Percentiles rank a stretch among this genome's conserved stretches.
phyloP scores from a whole-genome alignment of 2,113 vertebrate species.

The Psittacara wagleri region DNA sequence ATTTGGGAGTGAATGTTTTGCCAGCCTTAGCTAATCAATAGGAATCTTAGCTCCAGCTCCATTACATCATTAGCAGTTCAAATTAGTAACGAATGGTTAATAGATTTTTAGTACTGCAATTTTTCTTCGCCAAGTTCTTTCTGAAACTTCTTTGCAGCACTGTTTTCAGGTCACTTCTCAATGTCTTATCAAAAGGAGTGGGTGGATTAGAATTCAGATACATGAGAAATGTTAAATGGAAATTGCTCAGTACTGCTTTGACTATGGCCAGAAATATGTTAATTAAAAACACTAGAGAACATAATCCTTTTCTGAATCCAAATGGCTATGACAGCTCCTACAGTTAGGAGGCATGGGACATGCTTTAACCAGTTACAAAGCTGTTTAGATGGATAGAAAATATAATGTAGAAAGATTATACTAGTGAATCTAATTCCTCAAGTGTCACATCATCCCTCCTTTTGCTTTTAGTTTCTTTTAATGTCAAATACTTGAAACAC shows the following conservation, averaged over 20 bases:
- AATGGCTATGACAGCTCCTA: conserved; percentile 36
- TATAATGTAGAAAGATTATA: neutral
- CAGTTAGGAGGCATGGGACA: neutral
- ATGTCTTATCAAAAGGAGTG: conserved; percentile 15
- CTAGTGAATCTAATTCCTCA: conserved; percentile 16
- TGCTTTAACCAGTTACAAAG: conserved; percentile 24
- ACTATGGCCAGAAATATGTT: conserved; percentile 41
- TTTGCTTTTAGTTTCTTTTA: conserved; percentile 29
- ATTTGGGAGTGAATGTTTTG: conserved; percentile 11
- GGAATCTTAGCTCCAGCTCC: neutral
- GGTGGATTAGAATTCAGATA: conserved; percentile 26
- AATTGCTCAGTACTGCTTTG: conserved; percentile 19
- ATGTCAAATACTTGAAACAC: conserved; percentile 31
- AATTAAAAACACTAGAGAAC: conserved; percentile 43
- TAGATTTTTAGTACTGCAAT: neutral
- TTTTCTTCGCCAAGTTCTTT: neutral
- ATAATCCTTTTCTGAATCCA: conserved; percentile 40
- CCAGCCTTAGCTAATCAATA: neutral
- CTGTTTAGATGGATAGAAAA: conserved; percentile 45
- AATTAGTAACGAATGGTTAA: conserved; percentile 12
- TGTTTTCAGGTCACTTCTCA: conserved; percentile 32
- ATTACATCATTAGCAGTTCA: conserved; percentile 32
- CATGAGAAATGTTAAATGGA: conserved; percentile 14
- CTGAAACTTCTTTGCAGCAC: neutral
- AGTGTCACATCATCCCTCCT: neutral